These are phyloP conservation scores for Sitta carolinensis DNA, from an alignment of 2,797 vertebrate genomes.

Conservation along the genomic window DNA sequence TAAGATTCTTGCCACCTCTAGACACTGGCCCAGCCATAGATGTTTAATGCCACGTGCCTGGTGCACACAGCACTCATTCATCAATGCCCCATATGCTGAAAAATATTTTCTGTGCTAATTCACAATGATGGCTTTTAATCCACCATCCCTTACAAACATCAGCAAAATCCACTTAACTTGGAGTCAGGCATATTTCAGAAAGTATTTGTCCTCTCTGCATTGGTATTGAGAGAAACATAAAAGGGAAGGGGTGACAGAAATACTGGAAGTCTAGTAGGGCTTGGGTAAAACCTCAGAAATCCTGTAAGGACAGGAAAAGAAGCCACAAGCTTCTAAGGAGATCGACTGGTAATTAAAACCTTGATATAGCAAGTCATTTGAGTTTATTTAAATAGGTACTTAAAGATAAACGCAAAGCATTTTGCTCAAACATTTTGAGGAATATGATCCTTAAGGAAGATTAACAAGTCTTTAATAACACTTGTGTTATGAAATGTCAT, in stretches of 20 bases:
- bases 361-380: background rate
- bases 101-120: slow-evolving; percentile 18
- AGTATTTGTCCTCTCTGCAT: background rate
- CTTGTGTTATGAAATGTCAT: slow-evolving; percentile 52
- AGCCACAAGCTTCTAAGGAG: background rate
- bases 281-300: background rate
- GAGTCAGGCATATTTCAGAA: background rate
- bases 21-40: rapidly evolving
- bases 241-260: background rate
- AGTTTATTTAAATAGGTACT: slow-evolving; percentile 41
- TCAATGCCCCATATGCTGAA: background rate
- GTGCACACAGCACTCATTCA: background rate
- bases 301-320: rapidly evolving
- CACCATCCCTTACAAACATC: background rate
- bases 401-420: slow-evolving; percentile 39
- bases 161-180: slow-evolving; percentile 6
- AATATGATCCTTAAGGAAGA: slow-evolving; percentile 46
- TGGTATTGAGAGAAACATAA: background rate
- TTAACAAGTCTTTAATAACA: slow-evolving; percentile 54
- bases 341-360: slow-evolving; percentile 11
- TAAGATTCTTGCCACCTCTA: background rate
- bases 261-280: background rate
- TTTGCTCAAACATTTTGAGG: slow-evolving; percentile 53
- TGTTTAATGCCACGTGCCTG: background rate
- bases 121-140: background rate